Evolutionary conservation across 2,888 invertebrate genomes (phyloP).

Genomic region (Sialis fuliginosa): DNA sequence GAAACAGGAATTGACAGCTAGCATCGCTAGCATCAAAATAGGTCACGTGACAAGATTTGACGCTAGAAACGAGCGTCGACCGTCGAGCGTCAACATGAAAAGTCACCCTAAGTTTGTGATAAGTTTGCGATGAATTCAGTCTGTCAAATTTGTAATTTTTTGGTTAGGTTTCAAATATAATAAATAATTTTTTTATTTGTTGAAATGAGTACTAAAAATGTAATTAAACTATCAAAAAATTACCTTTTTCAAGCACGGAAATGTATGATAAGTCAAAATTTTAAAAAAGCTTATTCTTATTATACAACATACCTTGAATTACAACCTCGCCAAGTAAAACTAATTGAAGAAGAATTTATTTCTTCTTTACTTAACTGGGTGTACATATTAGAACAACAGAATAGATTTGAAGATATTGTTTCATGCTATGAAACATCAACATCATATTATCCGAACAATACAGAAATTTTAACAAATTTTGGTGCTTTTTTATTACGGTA

Average conservation of each 20-base stretch:
- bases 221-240: constrained; percentile 10
- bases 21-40: too few species aligned
- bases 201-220: constrained; percentile 1
- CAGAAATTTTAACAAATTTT: constrained; percentile 28
- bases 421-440: constrained; percentile 25
- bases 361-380: constrained; percentile 16
- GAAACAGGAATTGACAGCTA: too few species aligned
- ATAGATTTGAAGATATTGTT: constrained; percentile 20
- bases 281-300: constrained; percentile 20
- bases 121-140: background rate
- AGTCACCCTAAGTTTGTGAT: too few species aligned
- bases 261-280: constrained; percentile 13
- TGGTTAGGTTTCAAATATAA: background rate
- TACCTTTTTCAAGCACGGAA: constrained; percentile 15
- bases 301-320: constrained; percentile 17
- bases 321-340: constrained; percentile 11
- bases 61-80: too few species aligned
- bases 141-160: background rate
- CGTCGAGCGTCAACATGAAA: too few species aligned
- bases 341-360: constrained; percentile 15
- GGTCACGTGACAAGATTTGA: too few species aligned
- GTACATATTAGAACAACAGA: constrained; percentile 16
- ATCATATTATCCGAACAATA: constrained; percentile 28
- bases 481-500: constrained; percentile 32
- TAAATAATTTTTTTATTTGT: background rate